Conservation (phyloP, 2,888 invertebrate genomes). For the Mesopsocus fuscifrons region DNA sequence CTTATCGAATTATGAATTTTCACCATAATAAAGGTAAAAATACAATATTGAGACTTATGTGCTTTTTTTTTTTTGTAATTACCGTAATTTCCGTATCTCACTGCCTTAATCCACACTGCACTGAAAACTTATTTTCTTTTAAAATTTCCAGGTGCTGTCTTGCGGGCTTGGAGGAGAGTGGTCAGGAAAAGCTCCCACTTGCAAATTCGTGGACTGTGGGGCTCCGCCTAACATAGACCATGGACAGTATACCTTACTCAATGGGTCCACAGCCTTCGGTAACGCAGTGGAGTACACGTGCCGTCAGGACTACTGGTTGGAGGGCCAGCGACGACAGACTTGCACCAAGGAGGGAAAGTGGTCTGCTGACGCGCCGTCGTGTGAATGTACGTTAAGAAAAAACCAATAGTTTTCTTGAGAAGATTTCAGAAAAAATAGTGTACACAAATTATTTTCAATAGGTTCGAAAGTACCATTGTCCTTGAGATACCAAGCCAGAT, state of each 20-base stretch:
- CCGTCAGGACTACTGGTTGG: slow-evolving; percentile 64
- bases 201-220: slow-evolving; percentile 74
- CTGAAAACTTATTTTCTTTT: too few relatives aligned
- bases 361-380: slow-evolving; percentile 70
- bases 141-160: slow-evolving; percentile 55
- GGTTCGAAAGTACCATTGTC: too few relatives aligned
- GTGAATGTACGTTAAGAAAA: slow-evolving; percentile 43
- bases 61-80: too few relatives aligned
- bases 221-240: slow-evolving; percentile 61
- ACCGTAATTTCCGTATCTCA: too few relatives aligned
- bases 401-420: too few relatives aligned
- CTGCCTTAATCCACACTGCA: too few relatives aligned
- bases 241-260: slow-evolving; percentile 48
- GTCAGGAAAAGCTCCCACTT: slow-evolving; percentile 60
- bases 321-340: slow-evolving; percentile 40
- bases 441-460: too few relatives aligned
- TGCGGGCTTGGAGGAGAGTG: slow-evolving; percentile 76
- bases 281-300: slow-evolving; percentile 65
- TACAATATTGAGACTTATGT: too few relatives aligned
- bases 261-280: slow-evolving; percentile 63
- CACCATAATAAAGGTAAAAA: too few relatives aligned
- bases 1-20: too few relatives aligned
- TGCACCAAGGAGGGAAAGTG: slow-evolving; percentile 75
- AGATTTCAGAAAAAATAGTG: too few relatives aligned
- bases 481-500: too few relatives aligned